phyloP scores from a whole-genome alignment of 2,888 invertebrate genomes.

The Melinaea marsaeus region DNA sequence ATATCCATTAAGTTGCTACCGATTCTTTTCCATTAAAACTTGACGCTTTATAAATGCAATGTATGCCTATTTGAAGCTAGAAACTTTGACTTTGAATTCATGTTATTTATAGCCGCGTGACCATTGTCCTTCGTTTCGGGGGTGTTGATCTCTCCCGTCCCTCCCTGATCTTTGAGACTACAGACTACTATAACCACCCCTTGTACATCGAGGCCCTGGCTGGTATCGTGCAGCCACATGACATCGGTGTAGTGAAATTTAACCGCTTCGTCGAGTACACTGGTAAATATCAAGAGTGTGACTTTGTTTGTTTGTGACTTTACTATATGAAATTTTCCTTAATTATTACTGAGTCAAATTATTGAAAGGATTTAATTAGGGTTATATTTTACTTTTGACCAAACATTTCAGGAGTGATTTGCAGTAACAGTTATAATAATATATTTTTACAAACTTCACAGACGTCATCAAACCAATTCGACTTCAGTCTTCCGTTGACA shows the following conservation, averaged over 20 bases:
- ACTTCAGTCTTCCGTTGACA: slow-evolving; percentile 46
- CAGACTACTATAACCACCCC: slow-evolving; percentile 52
- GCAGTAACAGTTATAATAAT: too few relatives aligned
- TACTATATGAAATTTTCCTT: too few relatives aligned
- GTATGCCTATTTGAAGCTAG: neutral
- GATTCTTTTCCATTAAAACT: too few relatives aligned
- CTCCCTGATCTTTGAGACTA: slow-evolving; percentile 47
- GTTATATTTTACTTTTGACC: too few relatives aligned
- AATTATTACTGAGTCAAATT: too few relatives aligned
- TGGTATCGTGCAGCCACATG: slow-evolving; percentile 50
- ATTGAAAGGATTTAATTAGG: too few relatives aligned
- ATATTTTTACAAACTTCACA: slow-evolving; percentile 31
- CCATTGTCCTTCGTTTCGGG: slow-evolving; percentile 51
- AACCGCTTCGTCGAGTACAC: slow-evolving; percentile 38
- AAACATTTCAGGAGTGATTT: too few relatives aligned
- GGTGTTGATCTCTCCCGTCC: slow-evolving; percentile 47
- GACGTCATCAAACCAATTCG: slow-evolving; percentile 42
- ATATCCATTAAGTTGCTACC: too few relatives aligned
- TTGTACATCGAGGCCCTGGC: slow-evolving; percentile 41
- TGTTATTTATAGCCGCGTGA: slow-evolving; percentile 40
- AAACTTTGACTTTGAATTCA: neutral
- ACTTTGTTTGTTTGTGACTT: too few relatives aligned
- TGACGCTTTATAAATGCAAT: too few relatives aligned
- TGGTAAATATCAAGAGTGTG: slow-evolving; percentile 29
- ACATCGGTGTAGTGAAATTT: slow-evolving; percentile 52